Percentiles rank a stretch among this genome's conserved stretches.
phyloP scores from a whole-genome alignment of 2,888 invertebrate genomes.

The Leuctra nigra region DNA sequence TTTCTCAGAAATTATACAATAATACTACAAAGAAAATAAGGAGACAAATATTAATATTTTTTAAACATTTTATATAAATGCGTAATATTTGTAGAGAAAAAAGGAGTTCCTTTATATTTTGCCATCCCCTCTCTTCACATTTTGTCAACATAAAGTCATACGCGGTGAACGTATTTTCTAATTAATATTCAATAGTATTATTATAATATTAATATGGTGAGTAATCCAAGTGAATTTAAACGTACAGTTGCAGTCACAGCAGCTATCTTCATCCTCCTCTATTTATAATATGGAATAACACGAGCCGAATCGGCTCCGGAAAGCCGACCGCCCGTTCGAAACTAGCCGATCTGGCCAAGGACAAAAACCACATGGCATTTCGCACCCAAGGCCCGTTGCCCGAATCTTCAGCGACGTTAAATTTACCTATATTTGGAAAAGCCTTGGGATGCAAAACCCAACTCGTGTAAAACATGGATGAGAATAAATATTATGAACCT shows the following conservation, averaged over 20 bases:
- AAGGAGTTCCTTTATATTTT: constrained; percentile 23
- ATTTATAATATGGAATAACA: constrained; percentile 8
- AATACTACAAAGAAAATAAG: constrained; percentile 29
- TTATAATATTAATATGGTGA: constrained; percentile 9
- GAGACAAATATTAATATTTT: constrained; percentile 23
- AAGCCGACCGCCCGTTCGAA: too few species aligned
- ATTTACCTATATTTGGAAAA: neutral
- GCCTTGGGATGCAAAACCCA: neutral
- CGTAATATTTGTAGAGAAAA: constrained; percentile 26
- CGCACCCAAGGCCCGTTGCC: too few species aligned
- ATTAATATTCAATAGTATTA: neutral
- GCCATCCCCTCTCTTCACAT: constrained; percentile 25
- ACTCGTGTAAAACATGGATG: neutral
- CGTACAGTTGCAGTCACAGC: constrained; percentile 29
- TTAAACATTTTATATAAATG: constrained; percentile 27
- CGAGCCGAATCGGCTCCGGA: too few species aligned
- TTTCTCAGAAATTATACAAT: constrained; percentile 28
- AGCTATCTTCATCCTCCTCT: constrained; percentile 12
- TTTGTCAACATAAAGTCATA: constrained; percentile 22
- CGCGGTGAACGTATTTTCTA: constrained; percentile 20
- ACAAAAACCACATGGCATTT: too few species aligned
- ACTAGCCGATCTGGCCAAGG: too few species aligned
- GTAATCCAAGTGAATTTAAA: constrained; percentile 15
- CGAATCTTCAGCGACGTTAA: too few species aligned
- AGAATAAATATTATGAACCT: constrained; percentile 14